Percentiles rank a stretch among this genome's conserved stretches.
Evolutionary conservation across 2,888 invertebrate genomes (phyloP).

Genomic region (Cotesia congregata): DNA sequence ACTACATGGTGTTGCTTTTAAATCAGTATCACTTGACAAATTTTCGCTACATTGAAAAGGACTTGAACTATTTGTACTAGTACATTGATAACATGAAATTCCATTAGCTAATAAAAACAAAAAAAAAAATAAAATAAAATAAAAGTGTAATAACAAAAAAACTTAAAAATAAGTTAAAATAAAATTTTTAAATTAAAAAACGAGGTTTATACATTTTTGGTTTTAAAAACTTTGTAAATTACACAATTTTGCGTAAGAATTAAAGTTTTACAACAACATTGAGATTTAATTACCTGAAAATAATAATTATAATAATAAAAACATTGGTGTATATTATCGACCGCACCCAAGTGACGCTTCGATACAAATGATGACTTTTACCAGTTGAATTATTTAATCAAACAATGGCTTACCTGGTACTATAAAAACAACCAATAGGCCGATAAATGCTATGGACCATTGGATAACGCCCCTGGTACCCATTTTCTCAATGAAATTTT

Average conservation of each 20-base stretch:
- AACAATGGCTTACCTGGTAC: constrained; percentile 44
- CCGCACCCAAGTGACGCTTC: constrained; percentile 25
- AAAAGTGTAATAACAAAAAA: constrained; percentile 7
- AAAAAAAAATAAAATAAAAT: constrained; percentile 46
- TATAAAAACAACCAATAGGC: constrained; percentile 37
- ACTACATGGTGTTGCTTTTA: constrained; percentile 81
- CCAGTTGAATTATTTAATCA: neutral
- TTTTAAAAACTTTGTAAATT: too few relatives aligned
- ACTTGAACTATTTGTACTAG: constrained; percentile 81
- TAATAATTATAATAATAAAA: constrained; percentile 6
- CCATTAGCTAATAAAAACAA: constrained; percentile 73
- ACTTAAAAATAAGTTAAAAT: constrained; percentile 21
- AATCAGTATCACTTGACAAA: constrained; percentile 77
- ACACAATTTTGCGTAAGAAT: too few relatives aligned
- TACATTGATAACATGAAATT: constrained; percentile 91
- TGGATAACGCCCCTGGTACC: constrained; percentile 36
- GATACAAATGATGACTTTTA: neutral
- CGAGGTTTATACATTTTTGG: too few relatives aligned
- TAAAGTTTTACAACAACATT: too few relatives aligned
- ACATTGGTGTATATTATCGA: constrained; percentile 13
- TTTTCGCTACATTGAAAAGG: constrained; percentile 90
- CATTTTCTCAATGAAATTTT: constrained; percentile 35
- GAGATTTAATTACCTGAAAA: too few relatives aligned
- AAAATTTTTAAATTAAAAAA: neutral
- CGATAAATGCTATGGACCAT: constrained; percentile 27